Conservation (phyloP, 2,113 vertebrate genomes). For the Nycticebus coucang region DNA sequence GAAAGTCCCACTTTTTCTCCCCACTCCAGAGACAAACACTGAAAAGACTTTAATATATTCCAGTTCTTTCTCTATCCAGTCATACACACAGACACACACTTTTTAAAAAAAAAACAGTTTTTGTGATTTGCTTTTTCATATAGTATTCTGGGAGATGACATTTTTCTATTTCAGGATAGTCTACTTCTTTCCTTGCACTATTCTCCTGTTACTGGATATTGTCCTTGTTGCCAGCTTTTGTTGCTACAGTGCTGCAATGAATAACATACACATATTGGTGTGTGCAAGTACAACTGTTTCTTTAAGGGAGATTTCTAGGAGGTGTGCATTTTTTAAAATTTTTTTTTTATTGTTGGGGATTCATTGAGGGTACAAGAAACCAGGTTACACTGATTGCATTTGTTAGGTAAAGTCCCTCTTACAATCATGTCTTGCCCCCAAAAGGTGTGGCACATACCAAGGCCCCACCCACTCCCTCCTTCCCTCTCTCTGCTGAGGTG, state of each 20-base stretch:
- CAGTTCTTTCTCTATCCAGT: conserved; percentile 9
- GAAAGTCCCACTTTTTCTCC: background rate
- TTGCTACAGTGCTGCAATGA: background rate
- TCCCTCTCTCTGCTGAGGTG: too few species aligned
- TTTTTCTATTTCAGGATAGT: conserved; percentile 1
- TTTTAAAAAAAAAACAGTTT: background rate
- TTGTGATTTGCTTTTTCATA: conserved; percentile 6
- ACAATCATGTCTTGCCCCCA: too few species aligned
- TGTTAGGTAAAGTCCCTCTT: too few species aligned
- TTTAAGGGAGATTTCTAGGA: background rate
- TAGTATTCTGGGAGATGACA: background rate
- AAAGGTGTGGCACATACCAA: too few species aligned
- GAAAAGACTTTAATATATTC: background rate
- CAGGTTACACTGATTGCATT: too few species aligned
- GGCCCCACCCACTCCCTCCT: too few species aligned
- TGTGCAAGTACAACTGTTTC: background rate
- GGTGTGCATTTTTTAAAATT: background rate
- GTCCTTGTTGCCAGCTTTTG: background rate
- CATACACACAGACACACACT: background rate
- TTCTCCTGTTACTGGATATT: background rate
- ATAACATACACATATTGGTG: background rate
- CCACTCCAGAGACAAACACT: background rate
- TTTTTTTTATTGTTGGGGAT: background rate
- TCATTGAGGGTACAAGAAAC: too few species aligned
- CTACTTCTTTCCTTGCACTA: background rate